These are phyloP conservation scores for Drosophila auraria DNA, from an alignment of 1,140 invertebrate genomes.

Conservation along the genomic window DNA sequence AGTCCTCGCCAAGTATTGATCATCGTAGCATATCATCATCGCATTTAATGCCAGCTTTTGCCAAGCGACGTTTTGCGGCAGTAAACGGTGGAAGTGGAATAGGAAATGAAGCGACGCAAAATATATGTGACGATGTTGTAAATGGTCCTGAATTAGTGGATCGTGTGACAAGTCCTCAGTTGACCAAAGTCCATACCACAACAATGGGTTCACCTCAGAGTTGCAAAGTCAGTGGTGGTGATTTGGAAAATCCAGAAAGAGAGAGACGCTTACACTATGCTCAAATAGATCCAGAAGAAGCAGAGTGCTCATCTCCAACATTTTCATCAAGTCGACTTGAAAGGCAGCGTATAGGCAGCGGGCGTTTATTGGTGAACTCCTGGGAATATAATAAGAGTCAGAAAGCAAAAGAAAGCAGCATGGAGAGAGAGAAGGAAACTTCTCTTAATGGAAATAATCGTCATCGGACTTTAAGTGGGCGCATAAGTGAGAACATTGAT, in stretches of 20 bases:
- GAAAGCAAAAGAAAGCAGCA: slow-evolving; percentile 9
- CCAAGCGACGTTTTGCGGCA: slow-evolving; percentile 61
- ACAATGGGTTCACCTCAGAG: background rate
- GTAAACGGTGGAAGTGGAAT: slow-evolving; percentile 1
- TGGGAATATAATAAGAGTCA: slow-evolving; percentile 87
- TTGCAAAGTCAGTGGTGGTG: background rate
- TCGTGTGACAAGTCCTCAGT: slow-evolving; percentile 16
- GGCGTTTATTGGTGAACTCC: slow-evolving; percentile 87
- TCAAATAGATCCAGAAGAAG: slow-evolving; percentile 27
- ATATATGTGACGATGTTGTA: slow-evolving; percentile 24
- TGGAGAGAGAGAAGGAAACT: slow-evolving; percentile 58
- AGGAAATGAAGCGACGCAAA: slow-evolving; percentile 27
- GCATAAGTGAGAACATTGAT: slow-evolving; percentile 28
- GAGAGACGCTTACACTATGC: slow-evolving; percentile 27
- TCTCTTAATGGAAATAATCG: slow-evolving; percentile 42
- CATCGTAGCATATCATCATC: slow-evolving; percentile 83
- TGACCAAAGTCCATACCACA: background rate
- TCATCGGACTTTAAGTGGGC: slow-evolving; percentile 35
- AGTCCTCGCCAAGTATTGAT: slow-evolving; percentile 58
- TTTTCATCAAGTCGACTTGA: slow-evolving; percentile 64
- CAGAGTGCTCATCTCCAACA: slow-evolving; percentile 41
- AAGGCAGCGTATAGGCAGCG: slow-evolving; percentile 90
- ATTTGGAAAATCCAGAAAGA: slow-evolving; percentile 31
- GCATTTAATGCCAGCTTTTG: slow-evolving; percentile 84
- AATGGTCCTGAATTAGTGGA: slow-evolving; percentile 4